These are phyloP conservation scores for Rhyzopertha dominica DNA, from an alignment of 1,140 invertebrate genomes.

Conservation along the genomic window DNA sequence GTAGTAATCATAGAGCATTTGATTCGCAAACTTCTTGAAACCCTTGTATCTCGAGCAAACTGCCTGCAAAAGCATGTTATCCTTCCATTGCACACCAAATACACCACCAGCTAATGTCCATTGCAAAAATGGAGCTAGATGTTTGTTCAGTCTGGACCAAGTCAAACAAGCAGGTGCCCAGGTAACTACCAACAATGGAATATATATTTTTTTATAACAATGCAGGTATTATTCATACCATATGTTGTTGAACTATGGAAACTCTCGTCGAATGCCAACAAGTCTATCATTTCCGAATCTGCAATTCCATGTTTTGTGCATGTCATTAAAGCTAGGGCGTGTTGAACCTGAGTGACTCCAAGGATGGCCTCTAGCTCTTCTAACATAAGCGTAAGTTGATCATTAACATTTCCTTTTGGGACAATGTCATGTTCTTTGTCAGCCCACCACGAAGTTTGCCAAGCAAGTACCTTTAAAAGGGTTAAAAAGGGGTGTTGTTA, in stretches of 20 bases:
- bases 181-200: slow-evolving; percentile 49
- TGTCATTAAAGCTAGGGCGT: slow-evolving; percentile 61
- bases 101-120: slow-evolving; percentile 55
- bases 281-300: slow-evolving; percentile 69
- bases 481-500: no score
- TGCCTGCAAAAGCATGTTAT: slow-evolving; percentile 46
- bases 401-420: slow-evolving; percentile 51
- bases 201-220: no score
- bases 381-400: slow-evolving; percentile 58
- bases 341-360: slow-evolving; percentile 54
- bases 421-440: slow-evolving; percentile 47
- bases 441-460: slow-evolving; percentile 60
- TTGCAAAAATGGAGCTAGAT: slow-evolving; percentile 60
- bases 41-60: slow-evolving; percentile 39
- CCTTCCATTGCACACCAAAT: slow-evolving; percentile 60
- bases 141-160: slow-evolving; percentile 61
- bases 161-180: slow-evolving; percentile 63
- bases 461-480: slow-evolving; percentile 56
- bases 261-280: slow-evolving; percentile 63
- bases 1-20: slow-evolving; percentile 54
- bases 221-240: slow-evolving; percentile 52
- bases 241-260: slow-evolving; percentile 62
- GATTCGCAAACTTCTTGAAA: slow-evolving; percentile 47
- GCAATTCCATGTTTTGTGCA: slow-evolving; percentile 65
- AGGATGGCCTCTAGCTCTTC: slow-evolving; percentile 61